A percentile compares a stretch with the other conserved stretches of the same genome.
These are phyloP conservation scores for Hesperia comma DNA, from an alignment of 2,888 invertebrate genomes.

Conservation along the genomic window DNA sequence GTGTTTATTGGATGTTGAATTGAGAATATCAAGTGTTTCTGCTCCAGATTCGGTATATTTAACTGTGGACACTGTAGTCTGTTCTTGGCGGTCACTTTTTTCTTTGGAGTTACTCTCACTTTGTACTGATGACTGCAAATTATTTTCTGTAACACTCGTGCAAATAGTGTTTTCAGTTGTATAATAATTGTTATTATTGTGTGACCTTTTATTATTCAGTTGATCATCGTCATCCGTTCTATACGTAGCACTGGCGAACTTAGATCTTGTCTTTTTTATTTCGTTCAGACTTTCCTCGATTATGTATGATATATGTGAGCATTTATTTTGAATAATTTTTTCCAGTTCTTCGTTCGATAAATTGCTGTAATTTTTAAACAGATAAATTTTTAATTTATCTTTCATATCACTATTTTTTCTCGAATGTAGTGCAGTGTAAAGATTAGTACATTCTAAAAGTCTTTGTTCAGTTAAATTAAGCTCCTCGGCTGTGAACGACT, in stretches of 20 bases:
- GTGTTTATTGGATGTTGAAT: no score
- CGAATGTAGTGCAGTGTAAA: constrained; percentile 48
- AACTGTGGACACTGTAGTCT: constrained; percentile 1
- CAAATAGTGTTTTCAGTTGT: neutral
- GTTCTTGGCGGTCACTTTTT: neutral
- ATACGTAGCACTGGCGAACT: neutral
- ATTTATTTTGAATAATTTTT: constrained; percentile 15
- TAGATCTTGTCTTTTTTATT: constrained; percentile 41
- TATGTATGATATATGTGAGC: constrained; percentile 35
- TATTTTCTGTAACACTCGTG: neutral
- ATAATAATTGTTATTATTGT: neutral
- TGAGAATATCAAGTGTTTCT: neutral
- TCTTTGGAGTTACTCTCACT: neutral
- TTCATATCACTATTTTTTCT: constrained; percentile 37
- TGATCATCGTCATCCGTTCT: neutral
- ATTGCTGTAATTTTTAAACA: constrained; percentile 39
- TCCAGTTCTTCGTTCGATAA: constrained; percentile 44
- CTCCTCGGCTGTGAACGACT: neutral
- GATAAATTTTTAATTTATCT: neutral
- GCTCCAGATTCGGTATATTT: constrained; percentile 4
- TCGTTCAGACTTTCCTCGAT: constrained; percentile 48
- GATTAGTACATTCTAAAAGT: constrained; percentile 50
- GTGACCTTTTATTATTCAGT: neutral
- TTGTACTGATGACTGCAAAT: neutral
- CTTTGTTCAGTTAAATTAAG: constrained; percentile 7